phyloP scores from a whole-genome alignment of 1,140 invertebrate species.

The Caenorhabditis latens region DNA sequence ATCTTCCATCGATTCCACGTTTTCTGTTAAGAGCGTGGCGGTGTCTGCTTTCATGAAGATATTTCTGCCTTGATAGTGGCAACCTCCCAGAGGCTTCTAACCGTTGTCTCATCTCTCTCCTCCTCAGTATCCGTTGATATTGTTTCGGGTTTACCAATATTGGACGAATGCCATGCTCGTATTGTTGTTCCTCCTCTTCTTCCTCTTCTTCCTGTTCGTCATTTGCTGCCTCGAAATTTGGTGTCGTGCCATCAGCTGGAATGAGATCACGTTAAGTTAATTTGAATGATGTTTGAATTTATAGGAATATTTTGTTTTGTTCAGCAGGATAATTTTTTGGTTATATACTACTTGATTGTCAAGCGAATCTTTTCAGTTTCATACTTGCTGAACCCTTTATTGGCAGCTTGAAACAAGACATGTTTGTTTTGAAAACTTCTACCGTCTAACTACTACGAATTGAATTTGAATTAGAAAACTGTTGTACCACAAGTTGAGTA shows the following conservation, averaged over 20 bases:
- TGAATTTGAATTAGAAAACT: no score
- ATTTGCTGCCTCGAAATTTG: background rate
- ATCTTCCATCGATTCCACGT: constrained; percentile 18
- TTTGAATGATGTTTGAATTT: no score
- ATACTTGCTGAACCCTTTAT: no score
- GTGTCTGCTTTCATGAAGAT: constrained; percentile 37
- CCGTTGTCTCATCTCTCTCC: constrained; percentile 3
- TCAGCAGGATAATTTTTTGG: no score
- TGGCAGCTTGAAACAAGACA: no score
- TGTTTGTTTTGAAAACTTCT: no score
- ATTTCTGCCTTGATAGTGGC: background rate
- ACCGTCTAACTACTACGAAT: no score
- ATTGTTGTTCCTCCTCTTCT: background rate
- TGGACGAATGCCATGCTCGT: background rate
- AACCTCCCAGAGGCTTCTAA: background rate
- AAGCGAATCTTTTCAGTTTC: no score
- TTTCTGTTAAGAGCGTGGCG: background rate
- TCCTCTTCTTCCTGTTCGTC: background rate
- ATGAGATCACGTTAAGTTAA: background rate
- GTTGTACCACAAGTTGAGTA: no score
- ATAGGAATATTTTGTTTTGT: no score
- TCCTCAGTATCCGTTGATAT: background rate
- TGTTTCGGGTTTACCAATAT: constrained; percentile 17
- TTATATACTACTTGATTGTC: no score
- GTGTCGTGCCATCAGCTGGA: background rate